Evolutionary conservation across 2,113 vertebrate genomes (phyloP).

Genomic region (Anolis sagrei): DNA sequence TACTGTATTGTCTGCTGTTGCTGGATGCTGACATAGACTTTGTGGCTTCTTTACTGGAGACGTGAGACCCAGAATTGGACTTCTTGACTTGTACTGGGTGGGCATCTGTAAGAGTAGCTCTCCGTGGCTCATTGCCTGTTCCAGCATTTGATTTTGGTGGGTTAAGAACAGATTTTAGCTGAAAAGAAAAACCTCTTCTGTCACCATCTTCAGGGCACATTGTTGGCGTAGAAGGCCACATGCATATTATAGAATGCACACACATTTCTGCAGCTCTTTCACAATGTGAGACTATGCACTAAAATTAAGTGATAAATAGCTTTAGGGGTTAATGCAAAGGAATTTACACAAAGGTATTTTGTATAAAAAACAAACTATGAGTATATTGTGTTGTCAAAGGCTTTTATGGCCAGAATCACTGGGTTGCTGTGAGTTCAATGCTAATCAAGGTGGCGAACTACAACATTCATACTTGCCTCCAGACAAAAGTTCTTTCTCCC

Average conservation of each 20-base stretch:
- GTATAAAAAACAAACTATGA: not conserved
- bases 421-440: too few relatives aligned
- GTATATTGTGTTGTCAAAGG: too few relatives aligned
- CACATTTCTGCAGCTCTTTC: too few relatives aligned
- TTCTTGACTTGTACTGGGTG: not conserved
- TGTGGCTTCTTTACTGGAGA: not conserved
- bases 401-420: too few relatives aligned
- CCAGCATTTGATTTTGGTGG: constrained; percentile 74
- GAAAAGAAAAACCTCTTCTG: constrained; percentile 28
- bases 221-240: not conserved
- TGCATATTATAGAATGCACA: constrained; percentile 16
- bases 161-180: constrained; percentile 91
- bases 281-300: too few relatives aligned
- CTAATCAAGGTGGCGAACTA: too few relatives aligned
- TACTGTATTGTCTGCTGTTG: not conserved
- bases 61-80: not conserved
- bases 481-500: too few relatives aligned
- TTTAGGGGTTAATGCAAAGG: not conserved
- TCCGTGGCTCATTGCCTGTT: constrained; percentile 43
- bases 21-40: not conserved
- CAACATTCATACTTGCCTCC: too few relatives aligned
- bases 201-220: not conserved
- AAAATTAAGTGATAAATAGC: not conserved
- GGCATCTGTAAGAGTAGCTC: not conserved
- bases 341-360: not conserved